Evolutionary conservation across 2,888 invertebrate genomes (phyloP), one percentile per base, ranked within the genome.

Genomic region (Pseudococcus viburni): DNA sequence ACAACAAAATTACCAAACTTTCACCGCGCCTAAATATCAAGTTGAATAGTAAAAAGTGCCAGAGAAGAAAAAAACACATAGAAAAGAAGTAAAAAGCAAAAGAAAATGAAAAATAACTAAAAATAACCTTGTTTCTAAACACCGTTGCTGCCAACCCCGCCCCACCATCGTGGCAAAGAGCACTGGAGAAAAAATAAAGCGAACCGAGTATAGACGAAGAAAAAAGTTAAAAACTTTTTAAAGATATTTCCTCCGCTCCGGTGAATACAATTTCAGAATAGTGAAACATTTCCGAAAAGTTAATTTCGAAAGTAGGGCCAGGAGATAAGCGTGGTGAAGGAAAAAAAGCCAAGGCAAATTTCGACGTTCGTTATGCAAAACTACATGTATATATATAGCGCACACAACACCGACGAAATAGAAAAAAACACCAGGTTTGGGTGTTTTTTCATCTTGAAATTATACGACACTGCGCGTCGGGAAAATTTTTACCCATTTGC

Each of bases 71-170:
- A 83, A 83, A 19, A 42, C 77, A n/a, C 42, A 42, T n/a, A 83
- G 80, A 83, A 83, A 77, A 77, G 77, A 77, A 46, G 80, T 42
- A 46, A 83, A 46, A 46, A 46, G 46, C 80, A 19, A 83, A 83
- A 83, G 80, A 83, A 83, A 83, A 46, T 83, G 80, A 83, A 83
- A 83, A 83, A 83, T 83, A 83, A 83, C 80, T 83, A 83, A 83
- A 83, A 83, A 83, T 83, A 83, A 83, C 80, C 42, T 83, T 83
- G 80, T 83, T 83, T 83, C 80, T 83, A 46, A 83, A 83, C 80
- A 83, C 80, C 80, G 46, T 19, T 46, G 19, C 80, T n/a, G 59
- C 59, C 3, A 42, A 0, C 42, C 42, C 42, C 42, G 42, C 42
- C 42, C 42, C 42, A 9, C 42, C 17, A n/a, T 6, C 12, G 9